Evolutionary conservation across 1,140 invertebrate genomes (phyloP), one percentile per base, ranked within the genome.

Genomic region (Streblospio benedicti): DNA sequence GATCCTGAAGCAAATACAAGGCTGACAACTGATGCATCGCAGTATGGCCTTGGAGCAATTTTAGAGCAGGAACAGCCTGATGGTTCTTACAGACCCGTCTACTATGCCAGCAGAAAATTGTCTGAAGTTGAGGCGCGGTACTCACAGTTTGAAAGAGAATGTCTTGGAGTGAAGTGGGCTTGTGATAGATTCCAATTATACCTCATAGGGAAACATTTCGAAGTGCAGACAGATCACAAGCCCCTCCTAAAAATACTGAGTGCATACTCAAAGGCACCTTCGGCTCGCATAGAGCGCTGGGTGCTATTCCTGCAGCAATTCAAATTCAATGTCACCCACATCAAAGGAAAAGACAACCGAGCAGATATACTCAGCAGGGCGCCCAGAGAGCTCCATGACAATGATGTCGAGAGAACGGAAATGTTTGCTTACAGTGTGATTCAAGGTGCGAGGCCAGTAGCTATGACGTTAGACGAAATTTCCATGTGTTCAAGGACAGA

Each of bases 401-500:
- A 38, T 38, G 9, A 49, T 44, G 67, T 65, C 20, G 71, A 72
- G 54, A 67, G 71, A 60, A 65, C 62, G 28, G 70, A 74, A n/a
- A n/a, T n/a, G n/a, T n/a, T n/a, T n/a, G n/a, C n/a, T n/a, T n/a
- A n/a, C n/a, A n/a, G n/a, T n/a, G n/a, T n/a, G n/a, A n/a, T n/a
- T n/a, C n/a, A n/a, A n/a, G n/a, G n/a, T n/a, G n/a, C n/a, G n/a
- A n/a, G n/a, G n/a, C n/a, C n/a, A n/a, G n/a, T n/a, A n/a, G n/a
- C n/a, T n/a, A n/a, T n/a, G n/a, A n/a, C n/a, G n/a, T n/a, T n/a
- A n/a, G n/a, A n/a, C n/a, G n/a, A n/a, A n/a, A n/a, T n/a, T n/a
- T n/a, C n/a, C n/a, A n/a, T n/a, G n/a, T n/a, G n/a, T n/a, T n/a
- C n/a, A n/a, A n/a, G n/a, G n/a, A n/a, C n/a, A n/a, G n/a, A n/a